Evolutionary conservation across 1,140 invertebrate species (phyloP).

Genomic region (Pogonognathellus flavescens): DNA sequence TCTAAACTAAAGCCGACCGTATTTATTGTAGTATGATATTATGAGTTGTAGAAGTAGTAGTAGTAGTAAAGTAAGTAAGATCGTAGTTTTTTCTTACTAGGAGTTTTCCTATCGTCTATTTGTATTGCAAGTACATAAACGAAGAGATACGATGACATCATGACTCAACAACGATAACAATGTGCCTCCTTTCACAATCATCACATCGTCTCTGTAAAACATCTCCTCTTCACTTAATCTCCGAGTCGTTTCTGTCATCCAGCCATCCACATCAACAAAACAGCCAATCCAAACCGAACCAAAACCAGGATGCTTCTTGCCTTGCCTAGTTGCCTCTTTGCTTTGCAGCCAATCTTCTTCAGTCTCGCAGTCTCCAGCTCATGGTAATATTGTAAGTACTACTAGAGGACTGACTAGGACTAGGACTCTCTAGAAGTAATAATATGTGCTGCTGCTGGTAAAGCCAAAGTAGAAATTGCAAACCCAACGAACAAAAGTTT

Average conservation of each 20-base stretch:
- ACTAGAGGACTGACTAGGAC: too few species aligned
- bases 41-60: not conserved
- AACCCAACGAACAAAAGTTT: not conserved
- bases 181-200: conserved; percentile 44
- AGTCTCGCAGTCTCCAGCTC: not conserved
- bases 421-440: too few species aligned
- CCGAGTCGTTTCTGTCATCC: conserved; percentile 45
- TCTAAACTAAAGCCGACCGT: not conserved
- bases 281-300: conserved; percentile 33
- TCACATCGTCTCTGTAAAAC: conserved; percentile 43
- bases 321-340: conserved; percentile 23
- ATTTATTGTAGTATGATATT: not conserved
- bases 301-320: conserved; percentile 31
- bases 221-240: conserved; percentile 48
- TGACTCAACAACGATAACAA: conserved; percentile 48
- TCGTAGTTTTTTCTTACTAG: too few species aligned
- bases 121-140: not conserved
- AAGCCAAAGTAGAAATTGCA: not conserved
- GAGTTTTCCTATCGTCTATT: not conserved
- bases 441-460: not conserved
- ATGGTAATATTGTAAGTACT: too few species aligned
- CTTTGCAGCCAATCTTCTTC: conserved; percentile 1
- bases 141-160: conserved; percentile 15
- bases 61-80: too few species aligned
- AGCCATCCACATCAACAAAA: conserved; percentile 36